Conservation (phyloP, 2,797 vertebrate species). For the Sebastes matsubarae region DNA sequence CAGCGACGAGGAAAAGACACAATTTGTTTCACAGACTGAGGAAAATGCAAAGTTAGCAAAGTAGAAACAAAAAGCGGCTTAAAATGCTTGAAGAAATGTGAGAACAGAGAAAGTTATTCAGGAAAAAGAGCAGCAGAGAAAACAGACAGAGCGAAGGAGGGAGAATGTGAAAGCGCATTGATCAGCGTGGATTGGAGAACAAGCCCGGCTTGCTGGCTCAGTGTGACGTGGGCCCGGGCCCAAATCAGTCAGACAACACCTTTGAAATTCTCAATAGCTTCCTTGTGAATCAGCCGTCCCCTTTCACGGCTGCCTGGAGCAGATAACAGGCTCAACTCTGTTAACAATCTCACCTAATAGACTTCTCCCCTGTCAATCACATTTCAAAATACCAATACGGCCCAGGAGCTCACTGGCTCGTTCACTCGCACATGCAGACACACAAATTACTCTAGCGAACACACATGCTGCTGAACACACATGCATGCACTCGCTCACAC, state of each 20-base stretch:
- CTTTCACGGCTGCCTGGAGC: constrained; percentile 83
- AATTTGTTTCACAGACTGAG: constrained; percentile 40
- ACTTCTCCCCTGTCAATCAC: constrained; percentile 86
- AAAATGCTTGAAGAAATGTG: constrained; percentile 58
- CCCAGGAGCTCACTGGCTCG: constrained; percentile 51
- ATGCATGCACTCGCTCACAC: background rate
- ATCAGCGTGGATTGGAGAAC: constrained; percentile 74
- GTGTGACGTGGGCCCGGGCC: constrained; percentile 68
- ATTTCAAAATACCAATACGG: constrained; percentile 81
- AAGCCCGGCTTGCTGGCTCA: constrained; percentile 62
- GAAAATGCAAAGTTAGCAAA: constrained; percentile 68
- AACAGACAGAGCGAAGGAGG: constrained; percentile 26
- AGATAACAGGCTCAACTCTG: constrained; percentile 84
- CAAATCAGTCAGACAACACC: constrained; percentile 84
- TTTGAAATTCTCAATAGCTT: constrained; percentile 86
- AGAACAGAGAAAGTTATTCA: constrained; percentile 37
- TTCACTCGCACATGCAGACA: constrained; percentile 18
- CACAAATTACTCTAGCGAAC: background rate
- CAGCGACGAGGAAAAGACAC: constrained; percentile 31
- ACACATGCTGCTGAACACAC: constrained; percentile 2
- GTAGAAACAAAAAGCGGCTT: constrained; percentile 64
- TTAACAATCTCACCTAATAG: constrained; percentile 88
- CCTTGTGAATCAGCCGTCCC: constrained; percentile 80
- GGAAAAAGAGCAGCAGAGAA: constrained; percentile 13
- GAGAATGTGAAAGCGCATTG: constrained; percentile 68